Conservation (phyloP, 2,113 vertebrate species). For the Petrocephalus zakoni region DNA sequence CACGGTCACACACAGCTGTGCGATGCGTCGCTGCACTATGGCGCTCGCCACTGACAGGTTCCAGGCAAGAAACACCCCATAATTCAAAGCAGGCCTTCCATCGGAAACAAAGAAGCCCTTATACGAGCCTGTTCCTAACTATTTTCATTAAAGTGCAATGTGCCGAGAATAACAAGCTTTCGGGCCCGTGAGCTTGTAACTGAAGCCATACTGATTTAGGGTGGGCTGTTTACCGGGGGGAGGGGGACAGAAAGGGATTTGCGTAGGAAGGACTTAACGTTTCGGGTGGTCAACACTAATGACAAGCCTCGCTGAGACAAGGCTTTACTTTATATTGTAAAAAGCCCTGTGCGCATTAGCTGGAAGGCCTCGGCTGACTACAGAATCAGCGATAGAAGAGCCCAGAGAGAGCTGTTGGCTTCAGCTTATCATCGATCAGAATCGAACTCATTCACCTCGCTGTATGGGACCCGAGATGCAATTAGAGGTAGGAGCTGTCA, state of each 20-base stretch:
- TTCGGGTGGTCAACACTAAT: not conserved
- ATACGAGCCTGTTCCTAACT: not conserved
- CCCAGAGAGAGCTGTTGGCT: not conserved
- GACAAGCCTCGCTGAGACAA: not conserved
- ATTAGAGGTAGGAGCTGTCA: not conserved
- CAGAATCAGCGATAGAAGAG: not conserved
- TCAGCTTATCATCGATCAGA: not conserved
- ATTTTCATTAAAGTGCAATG: not conserved
- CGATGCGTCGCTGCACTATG: not conserved
- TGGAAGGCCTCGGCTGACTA: not conserved
- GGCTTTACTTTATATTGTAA: not conserved
- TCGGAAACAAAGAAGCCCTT: not conserved
- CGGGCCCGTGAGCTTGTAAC: not conserved
- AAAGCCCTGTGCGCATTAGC: not conserved
- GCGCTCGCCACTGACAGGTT: not conserved
- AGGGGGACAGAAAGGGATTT: not conserved
- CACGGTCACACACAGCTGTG: not conserved
- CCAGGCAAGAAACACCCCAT: not conserved
- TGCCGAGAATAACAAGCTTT: not conserved
- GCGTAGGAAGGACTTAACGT: not conserved
- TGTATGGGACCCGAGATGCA: not conserved
- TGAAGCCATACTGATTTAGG: not conserved
- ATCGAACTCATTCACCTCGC: not conserved
- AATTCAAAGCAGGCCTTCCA: not conserved
- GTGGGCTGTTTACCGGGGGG: not conserved